phyloP scores from a whole-genome alignment of 2,797 vertebrate species.

The Crax fasciolata region DNA sequence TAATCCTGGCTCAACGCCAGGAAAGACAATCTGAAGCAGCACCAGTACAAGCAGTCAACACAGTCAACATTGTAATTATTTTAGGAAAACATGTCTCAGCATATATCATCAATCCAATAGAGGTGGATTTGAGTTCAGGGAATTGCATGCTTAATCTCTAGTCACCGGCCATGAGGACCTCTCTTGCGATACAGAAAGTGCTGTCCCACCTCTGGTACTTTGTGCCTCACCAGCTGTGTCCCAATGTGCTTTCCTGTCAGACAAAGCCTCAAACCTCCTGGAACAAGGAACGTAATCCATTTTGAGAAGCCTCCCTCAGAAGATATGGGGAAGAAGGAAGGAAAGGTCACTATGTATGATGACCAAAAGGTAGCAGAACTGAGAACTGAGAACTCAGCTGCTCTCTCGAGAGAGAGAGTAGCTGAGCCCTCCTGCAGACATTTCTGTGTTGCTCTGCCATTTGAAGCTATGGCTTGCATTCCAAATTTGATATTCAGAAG shows the following conservation, averaged over 20 bases:
- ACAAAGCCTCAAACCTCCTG: neutral
- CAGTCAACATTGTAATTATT: constrained; percentile 32
- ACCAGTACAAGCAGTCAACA: neutral
- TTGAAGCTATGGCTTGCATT: neutral
- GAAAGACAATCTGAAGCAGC: constrained; percentile 12
- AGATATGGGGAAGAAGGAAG: neutral
- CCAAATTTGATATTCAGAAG: neutral
- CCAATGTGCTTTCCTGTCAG: neutral
- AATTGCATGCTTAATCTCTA: neutral
- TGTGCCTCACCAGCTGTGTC: neutral
- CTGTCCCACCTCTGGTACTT: neutral
- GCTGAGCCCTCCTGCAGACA: neutral
- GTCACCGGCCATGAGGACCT: neutral
- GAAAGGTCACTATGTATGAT: neutral
- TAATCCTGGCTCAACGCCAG: constrained; percentile 35
- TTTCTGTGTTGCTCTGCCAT: neutral
- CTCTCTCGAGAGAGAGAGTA: neutral
- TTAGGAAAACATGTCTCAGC: constrained; percentile 25
- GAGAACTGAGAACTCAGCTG: neutral
- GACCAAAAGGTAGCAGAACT: neutral
- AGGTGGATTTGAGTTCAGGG: constrained; percentile 6
- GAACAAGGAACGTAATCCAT: neutral
- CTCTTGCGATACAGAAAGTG: neutral
- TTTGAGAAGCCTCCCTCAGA: neutral
- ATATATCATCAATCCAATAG: too few species aligned